phyloP scores from a whole-genome alignment of 2,888 invertebrate species.

The Xestia sexstrigata region DNA sequence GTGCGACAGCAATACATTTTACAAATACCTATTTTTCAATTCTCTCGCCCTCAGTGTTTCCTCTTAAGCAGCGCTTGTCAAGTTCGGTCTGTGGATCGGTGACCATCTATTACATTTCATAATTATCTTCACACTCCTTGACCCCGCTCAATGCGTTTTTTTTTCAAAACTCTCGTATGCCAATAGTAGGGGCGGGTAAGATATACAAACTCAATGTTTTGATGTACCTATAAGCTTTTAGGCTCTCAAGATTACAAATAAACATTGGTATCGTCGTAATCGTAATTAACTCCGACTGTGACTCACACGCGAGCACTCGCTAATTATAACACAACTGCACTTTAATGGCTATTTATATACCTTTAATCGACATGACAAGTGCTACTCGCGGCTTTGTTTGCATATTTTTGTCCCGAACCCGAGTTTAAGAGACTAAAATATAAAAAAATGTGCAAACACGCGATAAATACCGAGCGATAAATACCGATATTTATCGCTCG shows the following conservation, averaged over 20 bases:
- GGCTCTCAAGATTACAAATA: conserved; percentile 54
- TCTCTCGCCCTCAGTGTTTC: no score
- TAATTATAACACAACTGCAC: conserved; percentile 36
- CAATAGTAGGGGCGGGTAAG: conserved; percentile 27
- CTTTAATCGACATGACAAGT: no score
- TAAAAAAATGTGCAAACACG: no score
- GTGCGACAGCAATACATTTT: no score
- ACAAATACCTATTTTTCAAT: no score
- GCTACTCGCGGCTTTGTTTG: no score
- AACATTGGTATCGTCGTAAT: conserved; percentile 37
- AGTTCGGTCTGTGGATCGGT: neutral
- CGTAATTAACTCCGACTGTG: conserved; percentile 51
- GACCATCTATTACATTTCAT: neutral
- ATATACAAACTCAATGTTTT: conserved; percentile 39
- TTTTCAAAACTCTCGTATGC: neutral
- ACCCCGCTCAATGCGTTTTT: neutral
- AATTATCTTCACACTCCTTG: neutral
- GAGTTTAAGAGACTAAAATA: no score
- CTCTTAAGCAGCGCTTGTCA: neutral
- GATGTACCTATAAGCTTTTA: conserved; percentile 60
- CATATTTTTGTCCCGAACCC: no score
- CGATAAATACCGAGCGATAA: no score
- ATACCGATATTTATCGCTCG: no score
- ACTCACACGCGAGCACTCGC: conserved; percentile 35
- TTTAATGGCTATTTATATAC: conserved; percentile 18